Conservation (phyloP, 1,140 invertebrate species). For the Pentalonia nigronervosa region DNA sequence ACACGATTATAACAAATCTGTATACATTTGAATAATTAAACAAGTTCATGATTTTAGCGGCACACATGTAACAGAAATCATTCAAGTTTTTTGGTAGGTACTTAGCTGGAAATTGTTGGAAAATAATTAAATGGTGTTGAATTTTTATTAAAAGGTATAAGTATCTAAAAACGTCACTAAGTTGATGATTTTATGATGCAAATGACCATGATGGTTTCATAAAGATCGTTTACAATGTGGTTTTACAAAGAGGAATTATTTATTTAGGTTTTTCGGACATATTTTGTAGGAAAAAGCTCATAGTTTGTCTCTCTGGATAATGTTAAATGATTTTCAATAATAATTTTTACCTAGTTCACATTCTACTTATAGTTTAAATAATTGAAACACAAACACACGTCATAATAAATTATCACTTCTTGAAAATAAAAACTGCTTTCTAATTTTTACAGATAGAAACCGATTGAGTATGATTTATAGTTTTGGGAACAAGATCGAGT, state of each 20-base stretch:
- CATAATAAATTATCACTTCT: background rate
- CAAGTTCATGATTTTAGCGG: background rate
- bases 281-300: background rate
- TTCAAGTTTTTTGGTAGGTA: background rate
- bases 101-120: background rate
- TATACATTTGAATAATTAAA: constrained; percentile 3
- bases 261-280: background rate
- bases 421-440: background rate
- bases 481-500: background rate
- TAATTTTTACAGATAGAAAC: no score
- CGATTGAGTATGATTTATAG: background rate
- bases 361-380: background rate
- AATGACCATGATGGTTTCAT: background rate
- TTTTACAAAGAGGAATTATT: no score
- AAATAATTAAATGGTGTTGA: background rate
- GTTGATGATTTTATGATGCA: background rate
- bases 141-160: background rate
- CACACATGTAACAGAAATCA: background rate
- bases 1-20: background rate
- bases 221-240: background rate
- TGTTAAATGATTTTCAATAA: background rate
- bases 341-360: background rate
- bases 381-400: background rate
- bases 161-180: background rate
- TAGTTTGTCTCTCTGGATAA: background rate